A percentile compares a stretch with the other conserved stretches of the same genome.
These are phyloP conservation scores for Dipodomys stephensi DNA, from an alignment of 2,113 vertebrate genomes.

Conservation along the genomic window DNA sequence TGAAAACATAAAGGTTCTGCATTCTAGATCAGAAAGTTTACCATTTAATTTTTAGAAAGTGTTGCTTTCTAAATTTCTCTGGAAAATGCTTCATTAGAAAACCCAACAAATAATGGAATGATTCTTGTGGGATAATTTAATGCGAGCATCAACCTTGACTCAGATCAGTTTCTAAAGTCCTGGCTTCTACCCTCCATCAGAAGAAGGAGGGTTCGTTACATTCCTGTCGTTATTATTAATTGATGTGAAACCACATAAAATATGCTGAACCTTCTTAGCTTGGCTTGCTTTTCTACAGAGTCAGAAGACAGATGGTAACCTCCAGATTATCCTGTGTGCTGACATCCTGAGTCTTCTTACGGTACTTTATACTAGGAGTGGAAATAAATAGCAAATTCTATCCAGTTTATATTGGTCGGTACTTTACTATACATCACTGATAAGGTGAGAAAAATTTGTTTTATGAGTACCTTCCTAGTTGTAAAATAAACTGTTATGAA, in stretches of 20 bases:
- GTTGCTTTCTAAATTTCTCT: conserved; percentile 24
- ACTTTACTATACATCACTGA: conserved; percentile 4
- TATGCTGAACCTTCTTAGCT: neutral
- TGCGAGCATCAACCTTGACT: neutral
- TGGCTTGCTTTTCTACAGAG: conserved; percentile 1
- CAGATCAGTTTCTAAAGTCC: neutral
- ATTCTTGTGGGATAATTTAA: neutral
- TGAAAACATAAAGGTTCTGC: neutral
- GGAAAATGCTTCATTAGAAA: conserved; percentile 25
- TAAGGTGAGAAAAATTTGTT: neutral
- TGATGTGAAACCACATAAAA: neutral
- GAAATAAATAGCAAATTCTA: conserved; percentile 1
- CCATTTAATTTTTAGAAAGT: conserved; percentile 29
- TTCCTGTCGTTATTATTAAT: neutral
- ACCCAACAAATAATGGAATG: neutral
- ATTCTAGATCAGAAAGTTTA: neutral
- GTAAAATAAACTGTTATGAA: conserved; percentile 45
- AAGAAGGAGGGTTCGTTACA: neutral
- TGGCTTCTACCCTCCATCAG: neutral
- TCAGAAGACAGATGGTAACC: neutral
- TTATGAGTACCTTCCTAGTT: neutral
- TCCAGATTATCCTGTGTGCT: neutral
- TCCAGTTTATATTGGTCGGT: neutral
- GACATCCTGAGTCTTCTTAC: neutral
- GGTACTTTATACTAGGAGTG: neutral